phyloP scores from a whole-genome alignment of 1,140 invertebrate genomes.

The Charaxes varanes region DNA sequence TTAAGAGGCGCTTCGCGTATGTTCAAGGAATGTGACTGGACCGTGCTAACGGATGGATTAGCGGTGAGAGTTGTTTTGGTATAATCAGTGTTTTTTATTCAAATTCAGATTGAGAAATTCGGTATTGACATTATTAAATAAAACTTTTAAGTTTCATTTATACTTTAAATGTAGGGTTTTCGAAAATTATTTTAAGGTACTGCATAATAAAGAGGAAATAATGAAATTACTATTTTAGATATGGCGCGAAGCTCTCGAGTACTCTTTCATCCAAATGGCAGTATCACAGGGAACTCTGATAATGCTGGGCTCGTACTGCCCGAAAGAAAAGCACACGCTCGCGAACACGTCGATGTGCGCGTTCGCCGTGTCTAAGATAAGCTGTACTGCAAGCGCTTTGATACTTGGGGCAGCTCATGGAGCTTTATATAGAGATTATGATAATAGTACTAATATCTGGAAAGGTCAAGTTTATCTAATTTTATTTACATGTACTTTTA shows the following conservation, averaged over 20 bases:
- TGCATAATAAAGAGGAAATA: too few species aligned
- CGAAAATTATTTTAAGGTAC: too few species aligned
- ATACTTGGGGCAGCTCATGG: constrained; percentile 46
- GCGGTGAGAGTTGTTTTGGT: constrained; percentile 14
- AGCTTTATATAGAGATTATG: constrained; percentile 46
- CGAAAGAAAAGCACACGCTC: constrained; percentile 37
- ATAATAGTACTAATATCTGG: constrained; percentile 40
- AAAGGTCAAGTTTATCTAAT: constrained; percentile 31
- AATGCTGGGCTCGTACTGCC: constrained; percentile 56
- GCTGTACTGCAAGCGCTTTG: constrained; percentile 34
- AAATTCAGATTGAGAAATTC: too few species aligned
- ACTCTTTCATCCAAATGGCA: constrained; percentile 43
- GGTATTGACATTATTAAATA: background rate
- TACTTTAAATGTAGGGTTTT: too few species aligned
- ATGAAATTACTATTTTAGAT: constrained; percentile 48
- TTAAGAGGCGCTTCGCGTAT: constrained; percentile 40
- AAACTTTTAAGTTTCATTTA: too few species aligned
- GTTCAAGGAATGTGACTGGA: constrained; percentile 48
- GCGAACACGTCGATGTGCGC: constrained; percentile 36
- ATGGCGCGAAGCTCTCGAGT: constrained; percentile 56
- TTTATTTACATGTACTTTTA: too few species aligned
- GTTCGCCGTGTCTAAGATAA: constrained; percentile 34
- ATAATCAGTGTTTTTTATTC: too few species aligned
- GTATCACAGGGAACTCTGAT: constrained; percentile 46
- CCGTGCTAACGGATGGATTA: constrained; percentile 30